Base-by-base conservation (phyloP, 1,140 invertebrate species). In the Cydia fagiglandana region DNA sequence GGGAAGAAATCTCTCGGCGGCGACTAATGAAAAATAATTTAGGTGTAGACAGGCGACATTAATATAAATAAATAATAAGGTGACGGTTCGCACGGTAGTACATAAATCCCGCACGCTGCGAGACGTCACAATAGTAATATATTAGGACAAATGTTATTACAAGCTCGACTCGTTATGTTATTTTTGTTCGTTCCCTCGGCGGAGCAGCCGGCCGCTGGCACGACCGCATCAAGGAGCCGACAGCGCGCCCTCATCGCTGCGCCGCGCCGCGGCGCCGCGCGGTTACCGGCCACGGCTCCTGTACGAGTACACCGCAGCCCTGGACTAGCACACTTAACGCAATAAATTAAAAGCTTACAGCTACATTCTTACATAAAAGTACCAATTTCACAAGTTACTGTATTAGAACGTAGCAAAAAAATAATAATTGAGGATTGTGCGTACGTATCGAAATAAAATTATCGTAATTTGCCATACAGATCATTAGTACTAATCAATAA, bases 111-210 rank as follows among this genome's bases (percentile, higher is more conserved):
- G 83, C 75, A 74, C 80, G 84, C 81, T 83, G 82, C 74, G 79
- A 81, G 83, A 82, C 86, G 87, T 88, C 89, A 89, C 88, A 88
- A 89, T 89, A 88, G 83, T 89, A 87, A 88, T 88, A 89, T 90
- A 89, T 89, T 90, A 88, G 88, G 84, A 90, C 88, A 89, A 91
- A 90, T 90, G 86, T 91, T 91, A 89, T 90, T 88, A 90, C 88
- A 89, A 91, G 88, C 86, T 83, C 83, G 83, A 86, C 84, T 88
- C 85, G 82, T 88, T 84, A 85, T 89, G 88, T 90, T 88, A 90
- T 90, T 91, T 91, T 90, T 86, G 84, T 87, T 81, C 83, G 77
- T 81, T 83, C 82, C 83, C 84, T 83, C 77, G 78, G 79, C 83
- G 73, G 24, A 9, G 73, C 20, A 10, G 34, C 34, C 68, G 17